phyloP scores from a whole-genome alignment of 2,797 vertebrate genomes.

The Pangasius sanitwongsei region DNA sequence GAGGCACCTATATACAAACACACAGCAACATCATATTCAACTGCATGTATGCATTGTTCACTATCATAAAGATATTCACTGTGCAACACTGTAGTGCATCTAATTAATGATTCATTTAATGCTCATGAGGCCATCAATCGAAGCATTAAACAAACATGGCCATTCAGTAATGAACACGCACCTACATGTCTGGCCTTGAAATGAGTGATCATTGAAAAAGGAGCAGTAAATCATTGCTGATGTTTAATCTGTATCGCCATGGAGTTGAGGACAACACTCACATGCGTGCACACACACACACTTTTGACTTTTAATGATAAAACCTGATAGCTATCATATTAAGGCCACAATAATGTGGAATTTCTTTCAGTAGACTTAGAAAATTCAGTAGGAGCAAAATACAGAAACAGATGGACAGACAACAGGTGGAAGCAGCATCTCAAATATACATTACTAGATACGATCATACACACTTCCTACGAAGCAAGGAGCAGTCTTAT shows the following conservation, averaged over 20 bases:
- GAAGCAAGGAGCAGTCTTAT: not conserved
- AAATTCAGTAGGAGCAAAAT: not conserved
- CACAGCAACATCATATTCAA: not conserved
- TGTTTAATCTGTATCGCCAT: conserved; percentile 22
- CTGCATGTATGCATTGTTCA: not conserved
- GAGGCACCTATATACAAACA: not conserved
- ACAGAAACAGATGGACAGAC: not conserved
- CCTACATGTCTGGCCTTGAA: conserved; percentile 12
- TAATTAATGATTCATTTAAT: conserved; percentile 5
- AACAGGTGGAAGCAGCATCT: not conserved
- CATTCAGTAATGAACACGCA: not conserved
- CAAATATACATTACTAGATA: not conserved
- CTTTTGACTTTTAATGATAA: not conserved
- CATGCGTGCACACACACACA: not conserved
- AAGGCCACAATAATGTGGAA: not conserved
- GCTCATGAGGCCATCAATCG: not conserved
- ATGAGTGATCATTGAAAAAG: conserved; percentile 20
- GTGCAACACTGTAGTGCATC: not conserved
- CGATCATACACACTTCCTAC: no score
- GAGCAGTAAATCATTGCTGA: conserved; percentile 35
- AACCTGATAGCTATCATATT: not conserved
- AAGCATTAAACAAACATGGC: not conserved
- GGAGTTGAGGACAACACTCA: not conserved
- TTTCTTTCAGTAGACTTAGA: not conserved
- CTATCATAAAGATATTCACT: not conserved